Evolutionary conservation across 2,797 vertebrate species (phyloP).

Genomic region (Betta splendens): DNA sequence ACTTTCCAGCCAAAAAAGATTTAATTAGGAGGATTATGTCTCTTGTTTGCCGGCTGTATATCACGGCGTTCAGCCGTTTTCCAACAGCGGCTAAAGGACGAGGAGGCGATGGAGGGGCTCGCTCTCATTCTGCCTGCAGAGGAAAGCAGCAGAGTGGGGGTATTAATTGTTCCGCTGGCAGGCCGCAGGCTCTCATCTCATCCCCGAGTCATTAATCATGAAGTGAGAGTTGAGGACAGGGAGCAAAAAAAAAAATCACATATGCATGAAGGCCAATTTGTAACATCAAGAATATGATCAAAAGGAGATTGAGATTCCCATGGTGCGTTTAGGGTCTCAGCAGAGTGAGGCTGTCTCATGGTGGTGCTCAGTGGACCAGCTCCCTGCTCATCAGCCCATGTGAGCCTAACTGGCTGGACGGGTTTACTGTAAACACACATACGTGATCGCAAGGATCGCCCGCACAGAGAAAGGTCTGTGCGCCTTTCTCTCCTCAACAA

Average conservation of each 20-base stretch:
- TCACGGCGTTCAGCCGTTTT: constrained; percentile 36
- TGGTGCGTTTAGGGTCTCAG: not conserved
- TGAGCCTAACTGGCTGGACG: constrained; percentile 32
- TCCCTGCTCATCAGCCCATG: constrained; percentile 31
- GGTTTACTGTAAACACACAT: constrained; percentile 49
- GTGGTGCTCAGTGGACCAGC: constrained; percentile 5
- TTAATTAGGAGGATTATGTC: constrained; percentile 55
- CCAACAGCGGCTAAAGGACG: constrained; percentile 21
- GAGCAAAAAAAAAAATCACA: constrained; percentile 37
- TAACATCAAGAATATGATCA: constrained; percentile 28
- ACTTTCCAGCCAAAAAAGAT: constrained; percentile 34
- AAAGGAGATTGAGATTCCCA: constrained; percentile 17
- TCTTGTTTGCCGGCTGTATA: constrained; percentile 37
- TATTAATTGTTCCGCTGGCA: constrained; percentile 63
- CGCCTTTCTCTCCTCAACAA: constrained; percentile 48
- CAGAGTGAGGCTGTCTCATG: not conserved
- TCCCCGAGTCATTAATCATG: constrained; percentile 58
- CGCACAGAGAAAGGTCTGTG: constrained; percentile 32
- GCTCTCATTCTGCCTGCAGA: constrained; percentile 38
- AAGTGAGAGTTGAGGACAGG: constrained; percentile 28
- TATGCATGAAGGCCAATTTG: constrained; percentile 51
- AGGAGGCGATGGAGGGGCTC: constrained; percentile 4
- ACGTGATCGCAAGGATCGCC: constrained; percentile 32
- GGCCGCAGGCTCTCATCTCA: constrained; percentile 37
- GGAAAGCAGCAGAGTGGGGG: constrained; percentile 31